Percentiles rank a stretch among this genome's conserved stretches.
Evolutionary conservation across 2,797 vertebrate genomes (phyloP).

Genomic region (Channallabes apus): DNA sequence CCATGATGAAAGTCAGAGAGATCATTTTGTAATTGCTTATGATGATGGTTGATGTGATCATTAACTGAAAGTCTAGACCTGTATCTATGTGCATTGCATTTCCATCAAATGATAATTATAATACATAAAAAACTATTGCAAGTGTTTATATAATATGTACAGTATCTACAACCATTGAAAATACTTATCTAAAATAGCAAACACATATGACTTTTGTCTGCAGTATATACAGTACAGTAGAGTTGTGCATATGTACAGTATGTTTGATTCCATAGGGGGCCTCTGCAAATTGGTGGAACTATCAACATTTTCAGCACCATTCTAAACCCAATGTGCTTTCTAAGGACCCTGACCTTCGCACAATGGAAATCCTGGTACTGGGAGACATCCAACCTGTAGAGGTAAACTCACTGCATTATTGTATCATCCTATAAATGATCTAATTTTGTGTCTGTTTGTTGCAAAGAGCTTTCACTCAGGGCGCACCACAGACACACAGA

Average conservation of each 20-base stretch:
- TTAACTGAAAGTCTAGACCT: background rate
- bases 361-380: constrained; percentile 85
- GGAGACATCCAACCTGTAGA: constrained; percentile 88
- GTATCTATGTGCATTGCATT: background rate
- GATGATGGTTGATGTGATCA: background rate
- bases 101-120: background rate
- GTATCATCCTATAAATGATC: background rate
- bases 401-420: constrained; percentile 64
- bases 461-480: no score
- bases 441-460: background rate
- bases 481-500: no score
- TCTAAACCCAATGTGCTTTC: constrained; percentile 91
- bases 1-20: background rate
- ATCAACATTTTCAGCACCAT: constrained; percentile 93
- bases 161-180: background rate
- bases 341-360: constrained; percentile 95
- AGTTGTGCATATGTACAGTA: background rate
- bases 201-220: background rate
- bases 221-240: background rate
- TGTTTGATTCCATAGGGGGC: constrained; percentile 77
- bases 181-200: background rate
- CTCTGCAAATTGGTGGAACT: constrained; percentile 97
- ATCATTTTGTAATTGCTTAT: background rate
- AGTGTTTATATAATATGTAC: background rate
- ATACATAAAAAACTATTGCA: background rate